Evolutionary conservation across 2,888 invertebrate genomes (phyloP).

Genomic region (Idaea aversata): DNA sequence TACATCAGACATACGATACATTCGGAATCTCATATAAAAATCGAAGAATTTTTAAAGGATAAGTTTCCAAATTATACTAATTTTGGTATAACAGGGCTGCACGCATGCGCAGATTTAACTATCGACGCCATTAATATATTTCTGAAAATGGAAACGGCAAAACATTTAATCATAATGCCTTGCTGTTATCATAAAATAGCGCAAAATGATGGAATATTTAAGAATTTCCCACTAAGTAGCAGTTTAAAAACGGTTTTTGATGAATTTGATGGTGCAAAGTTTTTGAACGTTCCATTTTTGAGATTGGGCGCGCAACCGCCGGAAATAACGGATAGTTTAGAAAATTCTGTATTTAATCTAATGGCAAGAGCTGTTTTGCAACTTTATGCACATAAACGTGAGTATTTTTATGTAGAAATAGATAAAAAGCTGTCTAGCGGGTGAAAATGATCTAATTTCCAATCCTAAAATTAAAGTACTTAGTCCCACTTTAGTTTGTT

Average conservation of each 20-base stretch:
- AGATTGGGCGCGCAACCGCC: slow-evolving; percentile 87
- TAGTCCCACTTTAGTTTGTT: too few species aligned
- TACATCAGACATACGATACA: slow-evolving; percentile 81
- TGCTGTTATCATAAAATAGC: slow-evolving; percentile 89
- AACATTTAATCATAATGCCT: slow-evolving; percentile 84
- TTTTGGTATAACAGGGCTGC: slow-evolving; percentile 82
- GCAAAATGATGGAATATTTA: slow-evolving; percentile 56
- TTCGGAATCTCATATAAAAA: slow-evolving; percentile 65
- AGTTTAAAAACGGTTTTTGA: slow-evolving; percentile 61
- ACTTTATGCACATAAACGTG: slow-evolving; percentile 79
- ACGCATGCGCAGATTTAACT: slow-evolving; percentile 89
- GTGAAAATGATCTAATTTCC: too few species aligned
- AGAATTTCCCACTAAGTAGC: slow-evolving; percentile 84
- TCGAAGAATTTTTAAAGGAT: slow-evolving; percentile 58
- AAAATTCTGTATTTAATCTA: slow-evolving; percentile 75
- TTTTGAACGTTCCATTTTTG: slow-evolving; percentile 83
- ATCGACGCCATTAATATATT: slow-evolving; percentile 84
- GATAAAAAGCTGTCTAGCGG: too few species aligned
- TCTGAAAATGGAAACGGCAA: slow-evolving; percentile 76
- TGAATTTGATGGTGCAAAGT: slow-evolving; percentile 51
- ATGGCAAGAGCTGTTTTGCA: slow-evolving; percentile 83
- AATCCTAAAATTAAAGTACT: too few species aligned
- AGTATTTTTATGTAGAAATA: slow-evolving; percentile 34
- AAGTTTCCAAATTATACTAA: slow-evolving; percentile 50
- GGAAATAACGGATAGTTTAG: slow-evolving; percentile 70